Base-by-base conservation (phyloP, 2,888 invertebrate genomes). In the Horisme vitalbata region DNA sequence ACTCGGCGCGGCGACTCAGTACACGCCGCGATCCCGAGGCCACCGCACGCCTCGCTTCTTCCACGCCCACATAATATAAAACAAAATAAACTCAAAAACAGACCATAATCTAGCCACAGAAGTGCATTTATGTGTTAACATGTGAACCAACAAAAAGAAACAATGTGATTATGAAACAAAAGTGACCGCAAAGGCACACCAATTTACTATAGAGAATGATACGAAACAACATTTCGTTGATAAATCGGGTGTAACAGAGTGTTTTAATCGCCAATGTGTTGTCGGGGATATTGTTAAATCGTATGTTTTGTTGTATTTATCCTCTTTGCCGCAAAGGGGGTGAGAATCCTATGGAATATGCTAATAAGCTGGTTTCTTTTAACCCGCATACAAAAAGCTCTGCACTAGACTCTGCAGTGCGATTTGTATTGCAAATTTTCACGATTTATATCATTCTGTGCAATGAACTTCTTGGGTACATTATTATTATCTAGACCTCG, bases 381-480 rank as follows among this genome's bases (percentile, higher is more conserved):
- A 77, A 75, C 77, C 72, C 79, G 77, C 77, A 79, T 75, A 85
- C 84, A 87, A 87, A 87, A 89, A 88, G 79, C 84, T 83, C 89
- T 87, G 89, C 89, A 88, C 86, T 81, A 79, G 77, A 79, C 75
- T 84, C 89, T 88, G 89, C 89, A 89, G 83, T 89, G 87, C 83
- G 83, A 87, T 88, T 87, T 88, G 86, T 78, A 75, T 86, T 88
- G 88, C 87, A 83, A 87, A 85, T 88, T 86, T 75, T 69, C 66
- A 64, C 59, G 57, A 68, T 67, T 68, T 70, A 66, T 68, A 59
- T 62, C 54, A 49, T 54, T 55, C 51, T 55, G 41, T 54, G 55
- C 46, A 27, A 37, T 44, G 1, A 30, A 36, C 34, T 46, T 20
- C 27, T 33, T n/a, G n/a, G n/a, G n/a, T 41, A 23, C 32, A 37